Evolutionary conservation across 2,797 vertebrate species (phyloP).

Genomic region (Bovichtus diacanthus): DNA sequence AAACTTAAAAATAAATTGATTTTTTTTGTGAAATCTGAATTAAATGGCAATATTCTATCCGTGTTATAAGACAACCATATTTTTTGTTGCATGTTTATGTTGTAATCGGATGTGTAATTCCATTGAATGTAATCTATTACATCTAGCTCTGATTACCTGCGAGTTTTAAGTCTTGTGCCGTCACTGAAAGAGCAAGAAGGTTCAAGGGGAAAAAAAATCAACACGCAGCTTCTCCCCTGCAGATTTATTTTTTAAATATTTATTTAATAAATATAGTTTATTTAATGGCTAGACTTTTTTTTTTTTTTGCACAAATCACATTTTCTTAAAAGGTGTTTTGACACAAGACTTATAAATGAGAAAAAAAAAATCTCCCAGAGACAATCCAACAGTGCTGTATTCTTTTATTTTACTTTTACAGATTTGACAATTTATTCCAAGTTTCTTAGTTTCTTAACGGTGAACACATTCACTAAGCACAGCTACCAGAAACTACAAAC

Average conservation of each 20-base stretch:
- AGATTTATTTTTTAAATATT: no score
- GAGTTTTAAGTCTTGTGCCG: neutral
- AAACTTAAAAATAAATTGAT: neutral
- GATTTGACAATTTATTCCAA: slow-evolving; percentile 86
- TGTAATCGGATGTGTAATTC: neutral
- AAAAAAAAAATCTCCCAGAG: neutral
- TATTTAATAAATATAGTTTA: neutral
- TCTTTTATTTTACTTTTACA: slow-evolving; percentile 88
- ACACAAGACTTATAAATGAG: neutral
- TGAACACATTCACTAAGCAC: slow-evolving; percentile 92
- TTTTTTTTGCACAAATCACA: neutral
- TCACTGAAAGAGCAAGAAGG: neutral
- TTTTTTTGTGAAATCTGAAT: neutral
- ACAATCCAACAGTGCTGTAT: slow-evolving; percentile 75
- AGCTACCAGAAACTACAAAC: slow-evolving; percentile 90
- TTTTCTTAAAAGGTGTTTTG: neutral
- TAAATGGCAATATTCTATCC: neutral
- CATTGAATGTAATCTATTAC: neutral
- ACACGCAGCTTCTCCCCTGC: neutral
- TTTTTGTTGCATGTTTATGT: neutral
- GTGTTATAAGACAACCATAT: neutral
- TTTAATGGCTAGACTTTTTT: neutral
- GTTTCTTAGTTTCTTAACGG: slow-evolving; percentile 85
- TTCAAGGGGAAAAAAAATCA: neutral
- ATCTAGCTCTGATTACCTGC: neutral